Conservation (phyloP, 2,113 vertebrate species). For the Aegithalos caudatus region DNA sequence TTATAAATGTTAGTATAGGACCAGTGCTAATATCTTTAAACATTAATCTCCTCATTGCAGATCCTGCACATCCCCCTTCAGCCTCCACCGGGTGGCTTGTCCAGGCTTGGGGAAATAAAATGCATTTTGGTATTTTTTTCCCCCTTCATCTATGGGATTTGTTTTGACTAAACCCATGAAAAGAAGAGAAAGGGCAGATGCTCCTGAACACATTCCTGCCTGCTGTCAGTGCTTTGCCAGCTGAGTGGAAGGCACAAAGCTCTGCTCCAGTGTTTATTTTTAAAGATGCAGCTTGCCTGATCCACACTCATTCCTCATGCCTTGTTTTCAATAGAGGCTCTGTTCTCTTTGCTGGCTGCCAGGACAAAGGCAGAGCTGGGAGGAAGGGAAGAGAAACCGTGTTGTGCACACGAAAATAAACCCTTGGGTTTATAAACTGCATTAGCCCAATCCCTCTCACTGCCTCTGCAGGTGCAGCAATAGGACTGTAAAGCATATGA, state of each 20-base stretch:
- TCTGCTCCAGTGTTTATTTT: conserved; percentile 1
- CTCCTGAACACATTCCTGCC: background rate
- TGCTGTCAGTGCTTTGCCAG: conserved; percentile 19
- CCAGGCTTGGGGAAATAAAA: background rate
- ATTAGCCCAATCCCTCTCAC: background rate
- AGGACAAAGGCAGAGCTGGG: background rate
- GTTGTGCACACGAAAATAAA: background rate
- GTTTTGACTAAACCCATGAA: conserved; percentile 8
- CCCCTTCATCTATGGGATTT: background rate
- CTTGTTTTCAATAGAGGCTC: background rate
- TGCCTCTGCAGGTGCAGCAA: background rate
- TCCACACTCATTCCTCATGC: background rate
- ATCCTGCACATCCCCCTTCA: background rate
- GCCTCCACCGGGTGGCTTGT: background rate
- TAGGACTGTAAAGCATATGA: accelerated
- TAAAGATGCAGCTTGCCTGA: background rate
- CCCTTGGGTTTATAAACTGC: background rate
- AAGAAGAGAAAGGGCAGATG: conserved; percentile 16
- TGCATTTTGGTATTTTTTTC: background rate
- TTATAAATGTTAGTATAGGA: conserved; percentile 64
- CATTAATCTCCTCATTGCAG: conserved; percentile 57
- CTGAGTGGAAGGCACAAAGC: background rate
- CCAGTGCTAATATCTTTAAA: conserved; percentile 42
- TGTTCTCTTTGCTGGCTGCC: background rate
- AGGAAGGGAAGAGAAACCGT: background rate